Conservation (phyloP, 1,140 invertebrate species). For the Caenorhabditis remanei region DNA sequence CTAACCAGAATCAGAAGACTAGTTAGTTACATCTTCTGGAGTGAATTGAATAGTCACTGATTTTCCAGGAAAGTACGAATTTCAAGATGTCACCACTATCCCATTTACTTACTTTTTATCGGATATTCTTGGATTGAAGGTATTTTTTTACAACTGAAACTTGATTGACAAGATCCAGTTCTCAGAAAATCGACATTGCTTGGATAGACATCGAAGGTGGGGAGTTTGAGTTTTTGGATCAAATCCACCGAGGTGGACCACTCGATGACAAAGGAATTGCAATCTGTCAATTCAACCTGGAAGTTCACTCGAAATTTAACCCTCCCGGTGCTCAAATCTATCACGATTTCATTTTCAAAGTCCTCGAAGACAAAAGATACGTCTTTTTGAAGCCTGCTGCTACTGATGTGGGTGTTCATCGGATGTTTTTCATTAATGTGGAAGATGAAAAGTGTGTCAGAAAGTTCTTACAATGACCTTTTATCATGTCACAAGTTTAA, state of each 20-base stretch:
- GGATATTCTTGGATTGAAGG: neutral
- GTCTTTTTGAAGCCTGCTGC: neutral
- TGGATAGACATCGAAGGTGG: neutral
- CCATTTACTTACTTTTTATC: slow-evolving; percentile 4
- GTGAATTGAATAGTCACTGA: too few species aligned
- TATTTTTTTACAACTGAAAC: neutral
- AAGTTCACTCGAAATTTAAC: slow-evolving; percentile 16
- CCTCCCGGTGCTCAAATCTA: neutral
- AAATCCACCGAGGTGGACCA: neutral
- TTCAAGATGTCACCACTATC: neutral
- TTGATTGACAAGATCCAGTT: neutral
- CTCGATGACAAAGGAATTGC: slow-evolving; percentile 11
- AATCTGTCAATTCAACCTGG: slow-evolving; percentile 29
- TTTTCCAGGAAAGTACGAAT: neutral
- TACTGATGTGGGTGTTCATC: neutral
- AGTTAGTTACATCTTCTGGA: too few species aligned
- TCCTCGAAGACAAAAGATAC: neutral
- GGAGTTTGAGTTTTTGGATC: slow-evolving; percentile 4
- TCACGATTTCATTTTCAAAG: slow-evolving; percentile 6
- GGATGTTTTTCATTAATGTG: neutral
- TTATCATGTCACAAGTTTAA: too few species aligned
- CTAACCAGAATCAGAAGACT: neutral
- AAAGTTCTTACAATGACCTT: neutral
- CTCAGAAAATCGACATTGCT: neutral
- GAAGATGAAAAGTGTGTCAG: neutral